Base-by-base conservation (phyloP, 2,113 vertebrate species). In the Misgurnus anguillicaudatus region DNA sequence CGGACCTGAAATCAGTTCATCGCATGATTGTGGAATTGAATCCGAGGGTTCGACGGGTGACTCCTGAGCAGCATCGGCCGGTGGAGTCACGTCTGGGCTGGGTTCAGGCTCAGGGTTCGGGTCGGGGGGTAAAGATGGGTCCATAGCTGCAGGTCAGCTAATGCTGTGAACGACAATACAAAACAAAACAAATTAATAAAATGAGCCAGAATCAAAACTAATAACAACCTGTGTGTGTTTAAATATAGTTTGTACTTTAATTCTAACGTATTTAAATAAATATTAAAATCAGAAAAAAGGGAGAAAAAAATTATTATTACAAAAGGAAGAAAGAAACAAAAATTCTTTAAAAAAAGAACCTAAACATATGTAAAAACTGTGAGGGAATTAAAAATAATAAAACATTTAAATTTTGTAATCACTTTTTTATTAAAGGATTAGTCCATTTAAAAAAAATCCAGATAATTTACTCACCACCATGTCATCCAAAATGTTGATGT, bases 71-170 rank as follows among this genome's bases (percentile, higher is more conserved):
- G 13, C 4, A 1, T n/a, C 53, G 10, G 62, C 7, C 21, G 11
- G 21, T 24, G 51, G 11, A 38, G 31, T 53, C 4, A 51, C 4
- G 36, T 63, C 58, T 47, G 58, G 41, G 11, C 47, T 9, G 2
- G 78, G 58, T 69, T 72, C 55, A 21, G 64, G 53, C 6, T 82
- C 47, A 19, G 75, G 83, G 42, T 63, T 24, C 6, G 80, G 82
- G 42, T 79, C 51, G 36, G 86, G 81, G 36, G 82, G 80, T 64
- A 39, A 72, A 80, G 85, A 45, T 14, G 61, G 85, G 62, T 90
- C 85, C 84, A 87, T 87, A 68, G 69, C 58, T 80, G 87, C 89
- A 91, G 89, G 89, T 79, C 55, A 64, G 80, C 64, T 36, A 74
- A 85, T 80, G 80, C 90, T 92, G 68, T 13, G 62, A 7, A 57